Base-by-base conservation (phyloP, 2,888 invertebrate genomes). In the Boloria euphrosyne region DNA sequence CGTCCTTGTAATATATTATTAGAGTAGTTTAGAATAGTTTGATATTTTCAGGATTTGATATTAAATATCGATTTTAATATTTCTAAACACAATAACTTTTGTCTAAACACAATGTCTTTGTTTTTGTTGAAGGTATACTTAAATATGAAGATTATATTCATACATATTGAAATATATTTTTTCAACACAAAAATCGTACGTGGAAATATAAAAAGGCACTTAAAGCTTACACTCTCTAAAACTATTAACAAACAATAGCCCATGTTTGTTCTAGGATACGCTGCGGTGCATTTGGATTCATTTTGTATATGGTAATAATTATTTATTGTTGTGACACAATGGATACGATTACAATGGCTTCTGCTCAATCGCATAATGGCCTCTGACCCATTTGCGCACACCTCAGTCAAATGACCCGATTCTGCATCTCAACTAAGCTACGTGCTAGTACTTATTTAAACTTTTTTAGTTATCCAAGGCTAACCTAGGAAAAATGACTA, bases 351-450 rank as follows among this genome's bases (percentile, higher is more conserved):
- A 88, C 87, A 87, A 88, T 89, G 73, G 81, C 77, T 83, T 76
- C 80, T 80, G 79, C 77, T 77, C 80, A 78, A 79, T 83, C 78
- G 75, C 74, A 77, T 83, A 82, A 82, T 82, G 80, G 77, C 81
- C 79, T 81, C 75, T 82, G 86, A 84, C 84, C 87, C 79, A 85
- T 82, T 83, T 82, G 75, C 71, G 74, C 87, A 79, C 89, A 82
- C 89, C 89, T 86, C 73, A 75, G 73, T 71, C 78, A 78, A 76
- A 78, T 83, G 87, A 77, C 82, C 88, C 80, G 84, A 84, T 87
- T 87, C 82, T 78, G 73, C 78, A 76, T 46, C 43, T 49, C 62
- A 49, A 49, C 31, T 49, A 59, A 13, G 31, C 17, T 31, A 31
- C 31, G 17, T 14, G 16, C n/a, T n/a, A n/a, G 22, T 22, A 22